phyloP scores from a whole-genome alignment of 2,113 vertebrate species.

The Eurystomus gularis region DNA sequence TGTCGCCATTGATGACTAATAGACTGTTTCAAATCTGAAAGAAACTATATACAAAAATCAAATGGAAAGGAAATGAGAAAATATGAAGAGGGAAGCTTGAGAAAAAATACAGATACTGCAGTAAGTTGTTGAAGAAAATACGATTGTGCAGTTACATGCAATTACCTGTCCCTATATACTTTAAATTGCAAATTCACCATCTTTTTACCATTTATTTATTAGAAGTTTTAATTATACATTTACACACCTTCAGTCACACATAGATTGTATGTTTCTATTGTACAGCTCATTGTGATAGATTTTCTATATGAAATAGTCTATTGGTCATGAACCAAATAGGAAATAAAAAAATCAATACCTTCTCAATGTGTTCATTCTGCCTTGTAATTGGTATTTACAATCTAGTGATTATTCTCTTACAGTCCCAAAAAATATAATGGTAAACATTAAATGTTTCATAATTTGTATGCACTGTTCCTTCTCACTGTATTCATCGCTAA shows the following conservation, averaged over 20 bases:
- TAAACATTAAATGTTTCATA: constrained; percentile 10
- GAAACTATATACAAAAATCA: neutral
- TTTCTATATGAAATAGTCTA: constrained; percentile 25
- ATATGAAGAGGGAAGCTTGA: neutral
- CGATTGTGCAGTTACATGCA: neutral
- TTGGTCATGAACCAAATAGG: constrained; percentile 8
- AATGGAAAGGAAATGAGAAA: constrained; percentile 1
- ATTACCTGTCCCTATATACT: neutral
- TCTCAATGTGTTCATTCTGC: constrained; percentile 24
- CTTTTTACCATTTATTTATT: constrained; percentile 9
- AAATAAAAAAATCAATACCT: constrained; percentile 53
- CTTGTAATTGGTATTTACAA: constrained; percentile 55
- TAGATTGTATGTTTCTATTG: constrained; percentile 10
- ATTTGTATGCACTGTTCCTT: neutral
- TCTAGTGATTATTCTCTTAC: constrained; percentile 33
- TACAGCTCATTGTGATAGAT: neutral
- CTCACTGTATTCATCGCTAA: neutral
- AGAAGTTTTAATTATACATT: constrained; percentile 12
- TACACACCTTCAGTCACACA: constrained; percentile 5
- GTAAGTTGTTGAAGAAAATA: neutral
- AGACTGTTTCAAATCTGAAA: neutral
- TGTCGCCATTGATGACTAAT: neutral
- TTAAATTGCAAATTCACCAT: neutral
- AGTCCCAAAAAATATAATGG: constrained; percentile 26
- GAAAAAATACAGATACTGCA: neutral